These are phyloP conservation scores for Aphodius granarius DNA, from an alignment of 2,888 invertebrate species.

Conservation along the genomic window DNA sequence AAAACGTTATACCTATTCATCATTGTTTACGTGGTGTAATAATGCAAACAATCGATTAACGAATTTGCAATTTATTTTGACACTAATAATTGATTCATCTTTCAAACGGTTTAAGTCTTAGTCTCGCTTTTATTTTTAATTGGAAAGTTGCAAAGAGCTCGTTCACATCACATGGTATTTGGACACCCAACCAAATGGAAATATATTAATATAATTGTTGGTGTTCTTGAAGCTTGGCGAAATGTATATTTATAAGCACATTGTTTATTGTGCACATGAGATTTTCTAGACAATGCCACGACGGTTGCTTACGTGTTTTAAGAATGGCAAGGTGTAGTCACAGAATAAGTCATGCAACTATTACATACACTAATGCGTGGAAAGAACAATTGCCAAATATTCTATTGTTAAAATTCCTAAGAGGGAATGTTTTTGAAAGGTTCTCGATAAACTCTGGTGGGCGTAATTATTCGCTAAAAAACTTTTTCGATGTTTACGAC, in stretches of 20 bases:
- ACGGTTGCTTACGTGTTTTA: not conserved
- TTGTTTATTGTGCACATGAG: not conserved
- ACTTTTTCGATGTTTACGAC: not conserved
- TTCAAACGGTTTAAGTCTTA: not conserved
- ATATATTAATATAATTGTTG: not conserved
- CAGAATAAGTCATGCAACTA: not conserved
- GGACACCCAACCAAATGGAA: not conserved
- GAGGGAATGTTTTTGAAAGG: not conserved
- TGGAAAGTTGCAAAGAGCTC: not conserved
- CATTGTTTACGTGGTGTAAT: not conserved
- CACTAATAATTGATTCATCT: not conserved
- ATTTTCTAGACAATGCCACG: not conserved
- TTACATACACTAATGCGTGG: not conserved
- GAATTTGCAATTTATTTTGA: not conserved
- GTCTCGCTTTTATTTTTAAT: not conserved
- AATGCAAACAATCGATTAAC: not conserved
- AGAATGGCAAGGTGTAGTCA: too few species aligned
- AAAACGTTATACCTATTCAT: too few species aligned
- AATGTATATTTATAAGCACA: not conserved
- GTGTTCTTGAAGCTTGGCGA: not conserved
- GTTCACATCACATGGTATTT: not conserved
- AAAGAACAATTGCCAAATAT: not conserved
- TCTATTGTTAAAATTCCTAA: not conserved
- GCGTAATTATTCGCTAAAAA: not conserved
- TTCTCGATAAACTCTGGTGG: not conserved